Conservation (phyloP, 2,797 vertebrate species). For the Aphelocoma californica region DNA sequence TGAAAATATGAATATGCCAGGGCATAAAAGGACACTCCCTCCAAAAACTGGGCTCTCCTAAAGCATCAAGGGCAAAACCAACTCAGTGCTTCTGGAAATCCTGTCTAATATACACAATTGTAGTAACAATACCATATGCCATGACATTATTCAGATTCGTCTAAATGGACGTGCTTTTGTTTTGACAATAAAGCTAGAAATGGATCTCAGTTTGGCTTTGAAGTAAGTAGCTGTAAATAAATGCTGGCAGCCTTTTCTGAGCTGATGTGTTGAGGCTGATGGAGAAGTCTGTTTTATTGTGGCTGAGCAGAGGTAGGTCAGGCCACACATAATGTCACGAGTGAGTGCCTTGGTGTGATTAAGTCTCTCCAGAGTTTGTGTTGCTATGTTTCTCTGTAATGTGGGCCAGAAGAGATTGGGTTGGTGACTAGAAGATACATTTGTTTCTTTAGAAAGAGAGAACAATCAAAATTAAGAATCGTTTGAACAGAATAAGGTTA, state of each 20-base stretch:
- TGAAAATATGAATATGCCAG: not conserved
- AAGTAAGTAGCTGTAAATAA: not conserved
- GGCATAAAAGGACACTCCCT: not conserved
- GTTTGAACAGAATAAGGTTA: not conserved
- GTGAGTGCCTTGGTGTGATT: not conserved
- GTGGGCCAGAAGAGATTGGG: not conserved
- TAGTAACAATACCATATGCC: rapidly evolving
- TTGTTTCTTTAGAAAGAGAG: not conserved
- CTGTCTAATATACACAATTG: not conserved
- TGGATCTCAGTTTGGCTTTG: not conserved
- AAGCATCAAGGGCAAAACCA: not conserved
- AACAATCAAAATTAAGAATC: not conserved
- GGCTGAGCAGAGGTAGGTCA: not conserved
- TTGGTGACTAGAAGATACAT: not conserved
- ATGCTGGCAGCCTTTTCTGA: not conserved
- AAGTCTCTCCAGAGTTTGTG: not conserved
- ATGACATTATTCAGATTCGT: not conserved
- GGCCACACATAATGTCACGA: rapidly evolving
- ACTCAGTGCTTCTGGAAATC: not conserved
- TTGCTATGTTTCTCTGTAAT: not conserved
- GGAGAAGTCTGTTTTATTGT: not conserved
- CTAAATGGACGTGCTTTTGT: not conserved
- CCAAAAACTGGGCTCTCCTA: not conserved
- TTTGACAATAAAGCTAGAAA: not conserved
- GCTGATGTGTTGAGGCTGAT: not conserved